Conservation (phyloP, 2,888 invertebrate genomes). For the Cephus runcator region DNA sequence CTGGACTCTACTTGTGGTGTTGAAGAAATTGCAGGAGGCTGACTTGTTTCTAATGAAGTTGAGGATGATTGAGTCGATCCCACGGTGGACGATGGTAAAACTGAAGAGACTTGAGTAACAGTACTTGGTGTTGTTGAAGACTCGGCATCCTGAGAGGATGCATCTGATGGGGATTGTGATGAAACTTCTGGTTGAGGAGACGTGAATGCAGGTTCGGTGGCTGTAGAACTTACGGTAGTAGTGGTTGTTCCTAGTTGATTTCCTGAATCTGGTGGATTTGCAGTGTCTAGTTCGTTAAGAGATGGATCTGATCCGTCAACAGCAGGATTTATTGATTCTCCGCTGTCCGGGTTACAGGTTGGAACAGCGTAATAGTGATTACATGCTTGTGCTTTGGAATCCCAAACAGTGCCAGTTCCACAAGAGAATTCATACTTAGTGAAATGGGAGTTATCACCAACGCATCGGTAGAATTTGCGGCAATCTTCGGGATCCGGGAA, state of each 20-base stretch:
- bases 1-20: slow-evolving; percentile 3
- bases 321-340: slow-evolving; percentile 17
- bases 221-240: neutral
- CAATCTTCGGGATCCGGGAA: slow-evolving; percentile 76
- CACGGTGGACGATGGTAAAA: slow-evolving; percentile 5
- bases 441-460: slow-evolving; percentile 68
- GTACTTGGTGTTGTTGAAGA: slow-evolving; percentile 13
- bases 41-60: slow-evolving; percentile 7
- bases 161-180: too few species aligned
- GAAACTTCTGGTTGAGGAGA: too few species aligned
- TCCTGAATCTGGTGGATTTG: slow-evolving; percentile 13
- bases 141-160: slow-evolving; percentile 5
- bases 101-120: slow-evolving; percentile 1
- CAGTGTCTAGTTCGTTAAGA: slow-evolving; percentile 13
- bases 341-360: slow-evolving; percentile 36
- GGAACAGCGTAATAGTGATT: slow-evolving; percentile 70
- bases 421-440: slow-evolving; percentile 72
- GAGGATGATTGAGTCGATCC: slow-evolving; percentile 1
- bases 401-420: slow-evolving; percentile 77
- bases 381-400: slow-evolving; percentile 72
- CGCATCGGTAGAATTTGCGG: slow-evolving; percentile 81
- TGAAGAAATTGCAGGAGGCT: slow-evolving; percentile 7
- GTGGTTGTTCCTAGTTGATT: neutral
- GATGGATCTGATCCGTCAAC: neutral
- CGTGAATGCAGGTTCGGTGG: neutral